Evolutionary conservation across 2,797 vertebrate genomes (phyloP).

Genomic region (Decapterus maruadsi): DNA sequence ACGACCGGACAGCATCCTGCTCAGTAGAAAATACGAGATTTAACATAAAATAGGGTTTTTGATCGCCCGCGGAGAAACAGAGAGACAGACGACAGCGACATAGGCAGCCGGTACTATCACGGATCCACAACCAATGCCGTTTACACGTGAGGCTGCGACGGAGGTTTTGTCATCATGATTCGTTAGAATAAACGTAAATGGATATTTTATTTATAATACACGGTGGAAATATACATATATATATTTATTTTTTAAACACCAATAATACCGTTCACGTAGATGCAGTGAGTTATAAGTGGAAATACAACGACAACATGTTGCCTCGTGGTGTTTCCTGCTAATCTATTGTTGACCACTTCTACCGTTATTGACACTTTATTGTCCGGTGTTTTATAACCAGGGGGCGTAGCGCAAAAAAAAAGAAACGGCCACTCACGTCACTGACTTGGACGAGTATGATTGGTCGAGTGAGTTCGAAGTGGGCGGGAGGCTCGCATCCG

Average conservation of each 20-base stretch:
- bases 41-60: background rate
- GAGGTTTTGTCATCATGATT: background rate
- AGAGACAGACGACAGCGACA: conserved; percentile 13
- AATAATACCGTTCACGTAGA: rapidly evolving
- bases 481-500: conserved; percentile 23
- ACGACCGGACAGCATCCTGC: rapidly evolving
- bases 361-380: conserved; percentile 60
- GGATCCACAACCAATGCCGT: background rate
- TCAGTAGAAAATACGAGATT: background rate
- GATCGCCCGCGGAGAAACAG: background rate
- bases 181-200: background rate
- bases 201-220: background rate
- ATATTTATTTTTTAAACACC: background rate
- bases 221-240: rapidly evolving
- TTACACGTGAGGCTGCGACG: background rate
- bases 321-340: rapidly evolving
- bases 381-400: conserved; percentile 79
- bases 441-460: background rate
- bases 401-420: conserved; percentile 55
- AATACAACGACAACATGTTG: rapidly evolving
- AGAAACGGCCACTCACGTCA: conserved; percentile 20
- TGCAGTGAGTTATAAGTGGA: background rate
- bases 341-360: conserved; percentile 21
- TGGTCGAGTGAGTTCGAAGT: conserved; percentile 11
- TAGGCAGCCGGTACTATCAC: background rate